phyloP scores from a whole-genome alignment of 2,888 invertebrate species.

The Cheilosia soror region DNA sequence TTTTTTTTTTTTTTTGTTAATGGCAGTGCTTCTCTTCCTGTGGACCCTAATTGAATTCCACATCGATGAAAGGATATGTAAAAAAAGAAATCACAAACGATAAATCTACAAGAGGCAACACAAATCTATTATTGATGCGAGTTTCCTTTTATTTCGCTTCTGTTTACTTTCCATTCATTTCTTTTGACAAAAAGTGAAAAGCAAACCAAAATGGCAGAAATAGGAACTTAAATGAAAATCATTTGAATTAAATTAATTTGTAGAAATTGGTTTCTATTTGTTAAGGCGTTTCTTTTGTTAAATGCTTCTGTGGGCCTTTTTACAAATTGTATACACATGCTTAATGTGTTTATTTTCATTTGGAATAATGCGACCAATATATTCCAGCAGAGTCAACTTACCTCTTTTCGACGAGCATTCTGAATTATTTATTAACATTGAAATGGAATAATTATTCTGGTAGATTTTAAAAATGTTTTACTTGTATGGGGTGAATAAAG shows the following conservation, averaged over 20 bases:
- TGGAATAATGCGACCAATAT: constrained; percentile 22
- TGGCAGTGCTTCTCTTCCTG: constrained; percentile 22
- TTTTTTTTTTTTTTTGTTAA: constrained; percentile 21
- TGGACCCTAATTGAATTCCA: constrained; percentile 62
- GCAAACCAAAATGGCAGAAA: constrained; percentile 44
- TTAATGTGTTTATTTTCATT: constrained; percentile 21
- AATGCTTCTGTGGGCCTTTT: constrained; percentile 45
- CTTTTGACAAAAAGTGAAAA: constrained; percentile 56
- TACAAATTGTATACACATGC: constrained; percentile 17
- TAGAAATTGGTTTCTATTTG: constrained; percentile 69
- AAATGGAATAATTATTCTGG: not conserved
- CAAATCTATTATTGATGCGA: constrained; percentile 71
- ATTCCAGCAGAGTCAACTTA: constrained; percentile 1
- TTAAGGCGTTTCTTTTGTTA: constrained; percentile 55
- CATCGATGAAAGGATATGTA: constrained; percentile 57
- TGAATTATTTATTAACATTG: not conserved
- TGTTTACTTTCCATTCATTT: constrained; percentile 58
- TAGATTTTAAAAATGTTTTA: not conserved
- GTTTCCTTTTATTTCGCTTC: constrained; percentile 29
- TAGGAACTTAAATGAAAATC: constrained; percentile 35
- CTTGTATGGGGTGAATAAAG: not conserved
- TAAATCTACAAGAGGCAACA: constrained; percentile 48
- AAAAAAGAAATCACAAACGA: constrained; percentile 63
- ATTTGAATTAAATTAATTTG: constrained; percentile 68
- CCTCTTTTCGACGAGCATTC: not conserved